Evolutionary conservation across 2,113 vertebrate species (phyloP).

Genomic region (Sciurus niger): DNA sequence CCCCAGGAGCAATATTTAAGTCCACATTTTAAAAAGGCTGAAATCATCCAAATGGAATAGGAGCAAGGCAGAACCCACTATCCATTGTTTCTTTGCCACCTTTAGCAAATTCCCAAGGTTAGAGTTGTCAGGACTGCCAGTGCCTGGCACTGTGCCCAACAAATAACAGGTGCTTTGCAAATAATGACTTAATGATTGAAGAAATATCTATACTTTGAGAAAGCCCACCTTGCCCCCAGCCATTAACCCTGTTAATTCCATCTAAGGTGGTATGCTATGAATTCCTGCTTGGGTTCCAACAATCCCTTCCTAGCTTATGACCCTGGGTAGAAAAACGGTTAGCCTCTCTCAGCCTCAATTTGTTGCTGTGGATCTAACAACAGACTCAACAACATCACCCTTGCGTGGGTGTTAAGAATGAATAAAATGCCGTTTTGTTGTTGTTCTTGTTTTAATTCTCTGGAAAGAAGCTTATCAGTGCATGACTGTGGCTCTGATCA

Average conservation of each 20-base stretch:
- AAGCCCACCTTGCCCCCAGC: neutral
- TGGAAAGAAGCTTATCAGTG: neutral
- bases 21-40: neutral
- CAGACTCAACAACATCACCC: neutral
- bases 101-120: constrained; percentile 48
- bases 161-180: constrained; percentile 32
- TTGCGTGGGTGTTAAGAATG: neutral
- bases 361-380: neutral
- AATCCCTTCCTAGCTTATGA: neutral
- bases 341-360: neutral
- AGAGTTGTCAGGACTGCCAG: neutral
- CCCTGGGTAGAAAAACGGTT: neutral
- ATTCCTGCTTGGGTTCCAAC: neutral
- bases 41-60: neutral
- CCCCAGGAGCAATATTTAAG: neutral
- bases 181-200: neutral
- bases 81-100: neutral
- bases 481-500: neutral
- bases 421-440: neutral
- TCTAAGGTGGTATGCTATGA: neutral
- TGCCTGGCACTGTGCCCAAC: neutral
- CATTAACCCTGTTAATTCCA: neutral
- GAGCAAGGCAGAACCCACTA: neutral
- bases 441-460: neutral
- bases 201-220: neutral